phyloP scores from a whole-genome alignment of 2,797 vertebrate species.

The Synanceia verrucosa region DNA sequence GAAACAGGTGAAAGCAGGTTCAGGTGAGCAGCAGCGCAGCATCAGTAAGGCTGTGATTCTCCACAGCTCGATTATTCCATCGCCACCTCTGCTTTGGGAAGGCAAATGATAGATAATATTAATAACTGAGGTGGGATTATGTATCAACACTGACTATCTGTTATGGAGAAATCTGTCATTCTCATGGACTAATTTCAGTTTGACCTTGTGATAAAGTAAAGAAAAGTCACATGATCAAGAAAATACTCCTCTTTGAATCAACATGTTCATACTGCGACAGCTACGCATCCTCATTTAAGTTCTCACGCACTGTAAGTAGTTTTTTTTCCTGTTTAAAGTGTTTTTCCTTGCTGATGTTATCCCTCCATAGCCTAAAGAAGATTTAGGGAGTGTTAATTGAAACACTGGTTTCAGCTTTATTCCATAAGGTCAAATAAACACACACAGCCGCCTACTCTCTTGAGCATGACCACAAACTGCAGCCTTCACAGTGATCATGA shows the following conservation, averaged over 20 bases:
- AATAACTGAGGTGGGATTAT: not conserved
- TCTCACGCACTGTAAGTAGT: no score
- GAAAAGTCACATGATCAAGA: not conserved
- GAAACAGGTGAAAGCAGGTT: slow-evolving; percentile 16
- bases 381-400: not conserved
- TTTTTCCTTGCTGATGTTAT: not conserved
- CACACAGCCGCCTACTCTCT: not conserved
- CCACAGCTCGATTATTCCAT: slow-evolving; percentile 59
- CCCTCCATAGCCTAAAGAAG: not conserved
- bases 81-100: slow-evolving; percentile 57
- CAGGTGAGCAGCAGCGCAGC: slow-evolving; percentile 21
- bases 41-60: slow-evolving; percentile 2
- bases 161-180: not conserved
- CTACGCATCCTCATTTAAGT: not conserved
- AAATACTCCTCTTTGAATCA: not conserved
- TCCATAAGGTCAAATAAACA: not conserved
- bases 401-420: no score
- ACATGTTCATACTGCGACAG: not conserved
- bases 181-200: not conserved
- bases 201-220: not conserved
- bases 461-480: not conserved
- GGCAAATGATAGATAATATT: not conserved
- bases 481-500: not conserved
- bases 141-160: not conserved
- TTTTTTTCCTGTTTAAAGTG: not conserved